Evolutionary conservation across 92 coral and sea anemone species (phyloP).

Genomic region (Paramuricea clavata): DNA sequence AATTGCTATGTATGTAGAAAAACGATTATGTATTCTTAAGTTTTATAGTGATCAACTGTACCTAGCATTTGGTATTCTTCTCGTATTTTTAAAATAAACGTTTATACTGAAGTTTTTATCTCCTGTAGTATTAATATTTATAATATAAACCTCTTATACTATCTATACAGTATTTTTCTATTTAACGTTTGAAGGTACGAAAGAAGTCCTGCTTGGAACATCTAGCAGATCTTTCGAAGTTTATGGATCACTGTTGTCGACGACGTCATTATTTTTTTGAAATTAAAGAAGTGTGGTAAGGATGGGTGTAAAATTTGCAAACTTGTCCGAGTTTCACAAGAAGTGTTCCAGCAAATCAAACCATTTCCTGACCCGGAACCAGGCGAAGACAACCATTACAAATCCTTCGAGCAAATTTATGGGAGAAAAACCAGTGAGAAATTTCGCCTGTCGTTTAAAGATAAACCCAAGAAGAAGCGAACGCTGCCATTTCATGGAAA

Average conservation of each 20-base stretch:
- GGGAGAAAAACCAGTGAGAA: conserved; percentile 18
- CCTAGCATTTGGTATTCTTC: not conserved
- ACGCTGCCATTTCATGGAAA: conserved; percentile 21
- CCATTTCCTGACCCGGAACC: conserved; percentile 46
- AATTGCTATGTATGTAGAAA: not conserved
- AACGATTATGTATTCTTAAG: not conserved
- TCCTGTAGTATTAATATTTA: too few species aligned
- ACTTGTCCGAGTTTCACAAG: conserved; percentile 24
- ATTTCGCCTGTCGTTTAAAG: conserved; percentile 21
- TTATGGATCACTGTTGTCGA: conserved; percentile 2
- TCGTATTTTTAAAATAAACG: not conserved
- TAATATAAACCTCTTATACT: too few species aligned
- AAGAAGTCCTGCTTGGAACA: not conserved
- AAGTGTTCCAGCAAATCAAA: conserved; percentile 26
- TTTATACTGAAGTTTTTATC: too few species aligned
- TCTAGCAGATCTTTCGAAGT: not conserved
- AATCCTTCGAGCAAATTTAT: conserved; percentile 26
- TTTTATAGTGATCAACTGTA: not conserved
- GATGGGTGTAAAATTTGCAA: conserved; percentile 23
- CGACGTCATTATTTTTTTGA: conserved; percentile 9
- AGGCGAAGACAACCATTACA: conserved; percentile 40
- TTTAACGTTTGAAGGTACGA: not conserved
- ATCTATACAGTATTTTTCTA: too few species aligned
- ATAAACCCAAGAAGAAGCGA: not conserved
- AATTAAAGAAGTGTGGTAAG: conserved; percentile 17